Percentiles rank a stretch among this genome's conserved stretches.
These are phyloP conservation scores for Zosterops hypoxanthus DNA, from an alignment of 2,113 vertebrate genomes.

Conservation along the genomic window DNA sequence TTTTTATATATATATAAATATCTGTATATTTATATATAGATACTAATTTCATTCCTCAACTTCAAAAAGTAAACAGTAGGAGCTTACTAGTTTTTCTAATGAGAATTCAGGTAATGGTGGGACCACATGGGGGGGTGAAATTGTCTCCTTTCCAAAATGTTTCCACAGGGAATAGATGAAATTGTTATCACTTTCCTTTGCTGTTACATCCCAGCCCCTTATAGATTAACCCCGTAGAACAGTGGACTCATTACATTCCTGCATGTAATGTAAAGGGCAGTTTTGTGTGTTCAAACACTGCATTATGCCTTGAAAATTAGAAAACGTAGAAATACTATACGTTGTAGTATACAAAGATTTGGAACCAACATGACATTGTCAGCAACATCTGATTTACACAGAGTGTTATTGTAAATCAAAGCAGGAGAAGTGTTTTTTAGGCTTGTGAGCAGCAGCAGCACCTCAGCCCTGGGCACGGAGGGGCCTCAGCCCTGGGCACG, in stretches of 20 bases:
- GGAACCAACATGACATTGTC: not conserved
- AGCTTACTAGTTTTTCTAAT: not conserved
- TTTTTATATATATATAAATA: not conserved
- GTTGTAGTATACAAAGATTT: no score
- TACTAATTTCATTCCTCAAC: not conserved
- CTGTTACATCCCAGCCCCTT: not conserved
- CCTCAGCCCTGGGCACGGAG: fast-evolving
- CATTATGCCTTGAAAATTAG: not conserved
- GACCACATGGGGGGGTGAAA: not conserved
- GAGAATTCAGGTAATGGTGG: not conserved
- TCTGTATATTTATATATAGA: not conserved
- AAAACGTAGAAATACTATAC: not conserved
- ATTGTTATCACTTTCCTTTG: not conserved
- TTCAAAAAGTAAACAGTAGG: not conserved
- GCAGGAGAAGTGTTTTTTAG: not conserved
- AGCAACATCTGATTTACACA: not conserved
- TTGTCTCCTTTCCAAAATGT: fast-evolving
- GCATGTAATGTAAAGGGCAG: not conserved
- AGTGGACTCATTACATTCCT: not conserved
- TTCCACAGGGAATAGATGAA: not conserved
- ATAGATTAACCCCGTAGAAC: fast-evolving
- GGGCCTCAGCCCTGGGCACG: fast-evolving
- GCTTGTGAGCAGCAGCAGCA: not conserved
- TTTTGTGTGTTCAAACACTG: not conserved
- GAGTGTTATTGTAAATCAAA: not conserved